Evolutionary conservation across 2,888 invertebrate genomes (phyloP), one percentile per base, ranked within the genome.

Genomic region (Pteria penguin): DNA sequence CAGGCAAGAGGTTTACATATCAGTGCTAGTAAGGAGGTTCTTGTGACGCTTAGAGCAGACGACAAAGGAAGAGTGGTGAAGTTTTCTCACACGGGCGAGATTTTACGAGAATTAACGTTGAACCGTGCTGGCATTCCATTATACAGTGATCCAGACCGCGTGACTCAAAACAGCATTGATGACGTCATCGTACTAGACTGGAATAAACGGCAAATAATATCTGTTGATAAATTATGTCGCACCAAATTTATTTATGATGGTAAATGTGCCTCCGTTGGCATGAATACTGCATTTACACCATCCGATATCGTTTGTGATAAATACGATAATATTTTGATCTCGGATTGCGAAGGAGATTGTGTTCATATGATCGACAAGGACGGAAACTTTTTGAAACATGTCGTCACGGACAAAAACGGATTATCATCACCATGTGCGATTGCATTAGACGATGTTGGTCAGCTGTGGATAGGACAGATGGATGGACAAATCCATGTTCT

Each of bases 281-380:
- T 29, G n/a, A 31, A 52, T 32, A 57, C 32, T 33, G 26, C 24
- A 26, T 68, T 57, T 18, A 31, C 68, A 3, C 33, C 55, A 1
- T 52, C 67, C 4, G 68, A 68, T 31, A 3, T 68, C 2, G 54
- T 54, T 11, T 68, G 68, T 68, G 68, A 68, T 57, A 68, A 68
- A 32, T 68, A 68, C 5, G 55, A 68, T 32, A 55, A 68, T 26
- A 31, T 68, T 8, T 33, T 68, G 18, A 57, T 68, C 24, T 55
- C 57, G 29, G 68, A 68, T 24, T 55, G 32, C 29, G 33, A 68
- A 4, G 57, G 32, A 14, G 31, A 57, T 4, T n/a, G 29, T 14
- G 55, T 68, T 4, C 68, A 68, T 32, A 31, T 68, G 68, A 8
- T 68, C 31, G 57, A 68, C 24, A 55, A 33, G 31, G 52, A 68